A percentile compares a stretch with the other conserved stretches of the same genome.
These are phyloP conservation scores for Tetrax tetrax DNA, from an alignment of 2,113 vertebrate genomes.

Conservation along the genomic window DNA sequence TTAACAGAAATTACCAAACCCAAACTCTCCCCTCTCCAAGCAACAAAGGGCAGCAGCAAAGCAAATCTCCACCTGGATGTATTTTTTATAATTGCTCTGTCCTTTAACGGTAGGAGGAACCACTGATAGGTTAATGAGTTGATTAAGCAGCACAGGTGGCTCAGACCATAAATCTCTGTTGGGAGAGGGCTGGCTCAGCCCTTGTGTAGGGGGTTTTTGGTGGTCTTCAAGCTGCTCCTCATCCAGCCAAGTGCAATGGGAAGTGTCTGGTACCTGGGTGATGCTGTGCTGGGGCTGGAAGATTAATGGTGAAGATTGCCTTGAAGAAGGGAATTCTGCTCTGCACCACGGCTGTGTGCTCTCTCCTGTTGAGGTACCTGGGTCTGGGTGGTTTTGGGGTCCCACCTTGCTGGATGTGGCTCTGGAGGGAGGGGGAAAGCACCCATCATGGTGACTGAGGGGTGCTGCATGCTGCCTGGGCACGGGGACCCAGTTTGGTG, in stretches of 20 bases:
- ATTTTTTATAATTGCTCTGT: not conserved
- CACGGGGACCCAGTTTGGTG: fast-evolving
- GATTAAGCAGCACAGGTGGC: not conserved
- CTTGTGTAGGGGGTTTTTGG: fast-evolving
- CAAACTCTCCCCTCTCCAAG: fast-evolving
- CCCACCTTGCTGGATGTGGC: not conserved
- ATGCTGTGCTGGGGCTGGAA: not conserved
- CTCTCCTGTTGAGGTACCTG: not conserved
- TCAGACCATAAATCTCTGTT: not conserved
- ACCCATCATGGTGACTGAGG: fast-evolving
- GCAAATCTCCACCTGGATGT: not conserved
- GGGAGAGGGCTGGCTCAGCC: not conserved
- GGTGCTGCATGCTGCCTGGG: not conserved
- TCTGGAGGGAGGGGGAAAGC: not conserved
- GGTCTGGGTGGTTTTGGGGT: not conserved
- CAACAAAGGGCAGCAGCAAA: fast-evolving
- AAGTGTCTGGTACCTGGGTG: not conserved
- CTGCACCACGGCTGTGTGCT: not conserved
- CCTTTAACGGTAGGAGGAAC: not conserved
- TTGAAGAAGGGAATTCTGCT: no score
- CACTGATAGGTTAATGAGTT: not conserved
- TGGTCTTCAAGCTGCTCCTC: fast-evolving
- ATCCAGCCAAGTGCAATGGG: fast-evolving
- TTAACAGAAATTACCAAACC: not conserved
- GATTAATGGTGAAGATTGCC: fast-evolving